A percentile compares a stretch with the other conserved stretches of the same genome.
These are phyloP conservation scores for Frieseomelitta varia DNA, from an alignment of 1,140 invertebrate species.

Conservation along the genomic window DNA sequence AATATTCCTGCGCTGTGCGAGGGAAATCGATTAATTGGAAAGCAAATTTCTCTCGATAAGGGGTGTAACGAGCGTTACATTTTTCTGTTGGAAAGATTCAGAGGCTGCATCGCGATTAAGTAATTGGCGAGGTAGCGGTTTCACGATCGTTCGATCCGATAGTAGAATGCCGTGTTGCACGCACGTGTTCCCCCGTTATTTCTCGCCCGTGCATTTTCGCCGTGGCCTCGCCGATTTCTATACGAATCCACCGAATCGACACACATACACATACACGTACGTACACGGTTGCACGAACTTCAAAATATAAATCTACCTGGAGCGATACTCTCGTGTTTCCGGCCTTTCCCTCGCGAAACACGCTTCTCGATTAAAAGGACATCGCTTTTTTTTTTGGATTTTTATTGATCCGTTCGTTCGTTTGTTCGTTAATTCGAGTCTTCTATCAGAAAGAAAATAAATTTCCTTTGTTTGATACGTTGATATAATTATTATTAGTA, in stretches of 20 bases:
- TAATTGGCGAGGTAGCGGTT: constrained; percentile 50
- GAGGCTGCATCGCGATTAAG: constrained; percentile 41
- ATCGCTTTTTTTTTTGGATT: background rate
- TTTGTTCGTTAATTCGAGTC: background rate
- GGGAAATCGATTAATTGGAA: background rate
- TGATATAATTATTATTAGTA: too few species aligned
- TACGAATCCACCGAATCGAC: constrained; percentile 2
- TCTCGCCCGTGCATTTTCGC: constrained; percentile 38
- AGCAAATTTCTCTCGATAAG: background rate
- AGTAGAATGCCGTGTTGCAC: constrained; percentile 28
- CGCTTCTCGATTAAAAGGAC: background rate
- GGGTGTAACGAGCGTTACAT: background rate
- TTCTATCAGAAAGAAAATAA: too few species aligned
- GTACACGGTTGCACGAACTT: constrained; percentile 40
- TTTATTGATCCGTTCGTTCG: rapidly evolving
- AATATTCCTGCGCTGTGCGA: too few species aligned
- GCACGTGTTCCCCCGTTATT: constrained; percentile 47
- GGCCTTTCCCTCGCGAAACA: background rate
- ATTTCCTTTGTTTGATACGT: too few species aligned
- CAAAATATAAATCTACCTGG: constrained; percentile 41
- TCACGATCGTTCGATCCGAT: constrained; percentile 41
- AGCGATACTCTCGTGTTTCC: constrained; percentile 32
- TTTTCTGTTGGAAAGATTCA: constrained; percentile 7
- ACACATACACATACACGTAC: background rate
- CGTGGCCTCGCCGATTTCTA: constrained; percentile 26